Evolutionary conservation across 2,888 invertebrate species (phyloP), one percentile per base, ranked within the genome.

Genomic region (Camponotus fellah): DNA sequence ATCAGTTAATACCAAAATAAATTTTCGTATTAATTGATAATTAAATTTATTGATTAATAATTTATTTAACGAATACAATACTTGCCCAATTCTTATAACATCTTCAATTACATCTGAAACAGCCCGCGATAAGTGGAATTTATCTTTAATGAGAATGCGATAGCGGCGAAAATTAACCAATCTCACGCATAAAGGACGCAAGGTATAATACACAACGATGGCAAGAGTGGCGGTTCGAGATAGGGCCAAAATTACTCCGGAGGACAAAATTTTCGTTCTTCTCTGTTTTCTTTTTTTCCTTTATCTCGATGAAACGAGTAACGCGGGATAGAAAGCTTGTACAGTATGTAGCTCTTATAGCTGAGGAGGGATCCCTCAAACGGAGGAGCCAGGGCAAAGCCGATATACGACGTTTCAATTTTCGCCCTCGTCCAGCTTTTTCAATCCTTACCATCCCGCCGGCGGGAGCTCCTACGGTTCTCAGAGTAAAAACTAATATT

Each of bases 391-490:
- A 14, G 40, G 12, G 89, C 84, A 82, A 85, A 84, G 88, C 84
- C 85, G 88, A 91, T 91, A 91, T 91, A 91, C 88, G 91, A 92
- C 90, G 90, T 92, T 92, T 92, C 92, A 92, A 92, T 92, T 92
- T 92, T 91, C 92, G 86, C 85, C 87, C 85, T 84, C 84, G 85
- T 84, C 87, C 84, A 86, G 86, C 87, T 83, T 82, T 85, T 84
- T 85, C 88, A 85, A 87, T 87, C 83, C 86, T 65, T 79, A 64
- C 83, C 82, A 66, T 83, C 88, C 46, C 71, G 68, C 69, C 53
- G 14, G n/a, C 82, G 49, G 49, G n/a, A 53, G 75, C 83, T 79
- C 71, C 66, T 81, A 80, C 84, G 81, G 68, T 60, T 68, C 82
- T 56, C 77, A 34, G 83, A 74, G 37, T 81, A 86, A 80, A 80